These are phyloP conservation scores for Hypotaenidia okinawae DNA, from an alignment of 2,797 vertebrate species.

Conservation along the genomic window DNA sequence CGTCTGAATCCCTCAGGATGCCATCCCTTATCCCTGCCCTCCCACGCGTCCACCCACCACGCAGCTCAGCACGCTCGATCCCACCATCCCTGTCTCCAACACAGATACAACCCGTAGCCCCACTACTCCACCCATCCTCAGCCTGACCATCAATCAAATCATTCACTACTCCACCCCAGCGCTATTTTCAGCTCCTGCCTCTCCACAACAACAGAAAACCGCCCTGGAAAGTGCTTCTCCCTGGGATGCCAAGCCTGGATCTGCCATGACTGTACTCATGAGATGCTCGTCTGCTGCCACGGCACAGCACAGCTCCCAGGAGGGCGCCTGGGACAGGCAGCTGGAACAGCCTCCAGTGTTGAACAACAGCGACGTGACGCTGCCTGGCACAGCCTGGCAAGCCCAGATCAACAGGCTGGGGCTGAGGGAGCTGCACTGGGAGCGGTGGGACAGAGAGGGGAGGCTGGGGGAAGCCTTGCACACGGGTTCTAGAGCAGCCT, in stretches of 20 bases:
- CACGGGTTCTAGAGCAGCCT: too few species aligned
- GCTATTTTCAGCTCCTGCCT: not conserved
- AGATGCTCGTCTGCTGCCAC: not conserved
- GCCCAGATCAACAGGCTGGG: not conserved
- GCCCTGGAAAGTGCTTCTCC: not conserved
- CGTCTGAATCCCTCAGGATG: too few species aligned
- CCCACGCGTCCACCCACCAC: too few species aligned
- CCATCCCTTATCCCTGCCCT: too few species aligned
- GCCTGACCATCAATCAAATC: not conserved
- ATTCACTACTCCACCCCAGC: not conserved
- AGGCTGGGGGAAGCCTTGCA: not conserved
- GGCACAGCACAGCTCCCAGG: not conserved
- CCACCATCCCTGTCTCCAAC: too few species aligned
- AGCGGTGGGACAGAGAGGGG: not conserved
- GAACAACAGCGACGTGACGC: not conserved
- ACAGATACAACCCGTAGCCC: too few species aligned
- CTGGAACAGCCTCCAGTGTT: not conserved
- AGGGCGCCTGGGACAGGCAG: not conserved
- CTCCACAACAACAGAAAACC: not conserved
- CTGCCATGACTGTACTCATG: fast-evolving
- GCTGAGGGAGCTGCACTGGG: not conserved
- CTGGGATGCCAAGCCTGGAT: not conserved
- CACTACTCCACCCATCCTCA: not conserved
- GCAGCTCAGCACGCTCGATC: too few species aligned
- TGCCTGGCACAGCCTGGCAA: not conserved